phyloP scores from a whole-genome alignment of 1,140 invertebrate species.

The Maconellicoccus hirsutus region DNA sequence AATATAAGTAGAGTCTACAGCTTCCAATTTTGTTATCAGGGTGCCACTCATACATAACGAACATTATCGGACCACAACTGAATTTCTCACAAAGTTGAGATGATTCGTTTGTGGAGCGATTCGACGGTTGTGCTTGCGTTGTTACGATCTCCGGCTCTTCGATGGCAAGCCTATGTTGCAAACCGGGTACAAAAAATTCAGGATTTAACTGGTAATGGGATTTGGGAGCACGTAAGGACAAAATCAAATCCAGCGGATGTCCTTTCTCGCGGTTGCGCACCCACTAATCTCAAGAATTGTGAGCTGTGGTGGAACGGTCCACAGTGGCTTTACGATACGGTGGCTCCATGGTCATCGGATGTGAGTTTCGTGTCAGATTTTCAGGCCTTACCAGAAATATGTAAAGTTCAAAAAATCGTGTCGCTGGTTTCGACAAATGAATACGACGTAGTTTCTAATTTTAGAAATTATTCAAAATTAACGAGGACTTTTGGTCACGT shows the following conservation, averaged over 20 bases:
- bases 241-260: constrained; percentile 11
- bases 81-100: too few relatives aligned
- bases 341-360: background rate
- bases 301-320: constrained; percentile 28
- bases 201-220: background rate
- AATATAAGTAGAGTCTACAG: too few relatives aligned
- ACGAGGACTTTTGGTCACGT: background rate
- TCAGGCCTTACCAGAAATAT: background rate
- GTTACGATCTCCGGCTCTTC: background rate
- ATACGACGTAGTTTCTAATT: too few relatives aligned
- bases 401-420: too few relatives aligned
- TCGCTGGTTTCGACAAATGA: too few relatives aligned
- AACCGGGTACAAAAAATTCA: constrained; percentile 21
- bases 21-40: too few relatives aligned
- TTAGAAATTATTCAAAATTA: background rate
- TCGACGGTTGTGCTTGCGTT: background rate
- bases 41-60: too few relatives aligned
- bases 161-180: constrained; percentile 23
- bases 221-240: constrained; percentile 12
- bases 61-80: too few relatives aligned
- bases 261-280: constrained; percentile 23
- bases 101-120: constrained; percentile 13
- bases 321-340: constrained; percentile 20
- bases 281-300: constrained; percentile 21
- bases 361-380: background rate